A percentile compares a stretch with the other conserved stretches of the same genome.
These are phyloP conservation scores for Rhea pennata DNA, from an alignment of 2,113 vertebrate species.

Conservation along the genomic window DNA sequence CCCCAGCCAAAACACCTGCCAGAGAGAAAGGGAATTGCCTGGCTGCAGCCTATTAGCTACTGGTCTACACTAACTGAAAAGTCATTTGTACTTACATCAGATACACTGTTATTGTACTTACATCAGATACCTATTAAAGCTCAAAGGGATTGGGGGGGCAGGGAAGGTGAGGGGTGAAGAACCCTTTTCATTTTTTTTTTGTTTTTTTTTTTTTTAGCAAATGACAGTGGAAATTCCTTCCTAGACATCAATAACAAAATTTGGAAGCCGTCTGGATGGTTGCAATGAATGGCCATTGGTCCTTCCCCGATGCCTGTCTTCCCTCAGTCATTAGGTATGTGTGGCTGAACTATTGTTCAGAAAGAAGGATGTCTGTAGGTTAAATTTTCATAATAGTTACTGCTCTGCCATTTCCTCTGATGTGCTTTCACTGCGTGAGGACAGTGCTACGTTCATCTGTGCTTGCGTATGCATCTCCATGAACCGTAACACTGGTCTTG, in stretches of 20 bases:
- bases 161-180: too few species aligned
- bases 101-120: neutral
- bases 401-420: neutral
- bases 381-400: neutral
- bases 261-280: neutral
- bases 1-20: neutral
- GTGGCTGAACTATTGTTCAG: neutral
- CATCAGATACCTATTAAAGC: conserved; percentile 18
- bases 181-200: neutral
- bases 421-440: rapidly evolving
- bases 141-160: neutral
- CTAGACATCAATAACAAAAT: neutral
- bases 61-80: neutral
- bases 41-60: neutral
- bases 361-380: neutral
- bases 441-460: neutral
- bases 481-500: neutral
- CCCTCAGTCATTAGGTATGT: neutral
- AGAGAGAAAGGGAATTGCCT: neutral
- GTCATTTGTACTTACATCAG: neutral
- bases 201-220: conserved; percentile 18
- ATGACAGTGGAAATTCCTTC: neutral
- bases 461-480: neutral
- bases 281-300: neutral
- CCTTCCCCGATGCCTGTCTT: neutral